Evolutionary conservation across 2,797 vertebrate genomes (phyloP).

Genomic region (Clangula hyemalis): DNA sequence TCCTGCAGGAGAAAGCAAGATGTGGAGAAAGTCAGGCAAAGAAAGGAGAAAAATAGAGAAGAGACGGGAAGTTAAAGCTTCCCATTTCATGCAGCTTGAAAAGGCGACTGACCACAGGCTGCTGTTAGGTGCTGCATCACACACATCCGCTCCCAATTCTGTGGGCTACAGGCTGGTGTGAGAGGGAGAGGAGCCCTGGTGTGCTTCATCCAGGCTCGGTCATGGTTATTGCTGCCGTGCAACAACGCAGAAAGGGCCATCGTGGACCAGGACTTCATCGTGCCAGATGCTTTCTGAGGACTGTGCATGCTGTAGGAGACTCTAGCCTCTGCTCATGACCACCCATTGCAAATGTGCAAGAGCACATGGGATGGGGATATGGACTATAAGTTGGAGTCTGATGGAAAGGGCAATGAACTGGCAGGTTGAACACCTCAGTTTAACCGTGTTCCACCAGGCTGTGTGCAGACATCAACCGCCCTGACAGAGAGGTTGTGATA

Average conservation of each 20-base stretch:
- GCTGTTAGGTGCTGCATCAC: not conserved
- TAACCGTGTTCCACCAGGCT: not conserved
- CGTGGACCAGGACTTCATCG: rapidly evolving
- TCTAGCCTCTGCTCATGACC: not conserved
- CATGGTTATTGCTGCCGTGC: not conserved
- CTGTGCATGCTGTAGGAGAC: not conserved
- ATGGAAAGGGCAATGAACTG: not conserved
- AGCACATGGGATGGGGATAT: not conserved
- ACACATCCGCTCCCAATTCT: not conserved
- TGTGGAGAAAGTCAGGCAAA: not conserved
- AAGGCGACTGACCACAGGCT: not conserved
- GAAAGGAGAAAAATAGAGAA: not conserved
- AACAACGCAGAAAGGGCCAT: not conserved
- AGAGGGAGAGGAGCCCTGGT: not conserved
- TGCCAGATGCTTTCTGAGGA: not conserved
- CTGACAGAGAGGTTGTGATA: not conserved
- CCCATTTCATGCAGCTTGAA: not conserved
- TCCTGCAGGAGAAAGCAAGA: not conserved
- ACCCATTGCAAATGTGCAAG: not conserved
- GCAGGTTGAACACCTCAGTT: not conserved
- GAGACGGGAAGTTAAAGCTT: not conserved
- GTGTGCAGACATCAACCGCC: not conserved
- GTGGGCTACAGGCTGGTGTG: not conserved
- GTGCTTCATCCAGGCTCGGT: not conserved
- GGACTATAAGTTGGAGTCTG: not conserved